Base-by-base conservation (phyloP, 64 coral and sea anemone genomes). In the Acropora tenuis region DNA sequence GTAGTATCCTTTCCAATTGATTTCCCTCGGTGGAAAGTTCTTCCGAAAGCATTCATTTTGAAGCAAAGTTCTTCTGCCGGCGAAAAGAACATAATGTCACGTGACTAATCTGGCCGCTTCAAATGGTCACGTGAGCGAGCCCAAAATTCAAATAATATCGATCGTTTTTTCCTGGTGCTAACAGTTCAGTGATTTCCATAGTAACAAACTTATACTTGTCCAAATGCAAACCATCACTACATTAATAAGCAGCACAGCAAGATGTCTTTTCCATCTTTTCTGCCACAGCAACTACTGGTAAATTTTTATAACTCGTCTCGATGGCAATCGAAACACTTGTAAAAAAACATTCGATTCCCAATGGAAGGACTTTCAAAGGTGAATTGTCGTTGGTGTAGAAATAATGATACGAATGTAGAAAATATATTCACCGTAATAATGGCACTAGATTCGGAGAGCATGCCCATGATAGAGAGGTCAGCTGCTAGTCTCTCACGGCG, bases 361-460 rank as follows among this genome's bases (percentile, higher is more conserved):
- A 40, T 5, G 79, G 79, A 82, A 82, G 79, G 0, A 82, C 9
- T 60, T 82, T 19, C 0, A 82, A 1, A 16, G 79, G 79, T 16
- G 57, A 61, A 63, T 61, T 61, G 41, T 43, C 30, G 12, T 15
- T 0, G 20, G 55, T 82, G 79, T 82, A 63, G 63, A 61, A 82
- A 16, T 82, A 82, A 11, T 63, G 79, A 15, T 82, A 82, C 53
- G 63, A 82, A 60, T 82, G 53, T 11, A 82, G 41, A 43, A 82
- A 60, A 10, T 30, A 53, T 41, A 43, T 82, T 82, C 9, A 60
- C 79, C 3, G 79, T 43, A 41, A 82, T 61, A 3, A 82, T 5
- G 20, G 79, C 79, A 82, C 79, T 82, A 43, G 79, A 59, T 63
- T 82, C 79, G 7, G 60, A 82, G 19, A 47, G 8, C 79, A 82